A percentile compares a stretch with the other conserved stretches of the same genome.
Evolutionary conservation across 2,888 invertebrate genomes (phyloP).

Genomic region (Drosophila niveifrons): DNA sequence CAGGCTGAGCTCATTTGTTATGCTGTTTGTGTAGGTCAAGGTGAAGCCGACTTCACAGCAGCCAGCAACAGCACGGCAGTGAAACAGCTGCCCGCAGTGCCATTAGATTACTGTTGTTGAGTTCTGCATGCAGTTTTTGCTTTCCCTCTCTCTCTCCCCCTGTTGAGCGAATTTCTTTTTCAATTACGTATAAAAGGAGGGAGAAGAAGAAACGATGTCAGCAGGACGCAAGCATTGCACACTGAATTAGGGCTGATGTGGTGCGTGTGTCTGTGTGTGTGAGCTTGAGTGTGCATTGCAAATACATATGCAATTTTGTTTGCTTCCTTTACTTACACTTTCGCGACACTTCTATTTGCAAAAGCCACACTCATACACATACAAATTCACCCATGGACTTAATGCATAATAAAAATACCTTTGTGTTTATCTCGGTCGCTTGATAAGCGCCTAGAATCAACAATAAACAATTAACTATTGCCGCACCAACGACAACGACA

Average conservation of each 20-base stretch:
- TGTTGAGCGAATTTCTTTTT: slow-evolving; percentile 45
- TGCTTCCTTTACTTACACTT: slow-evolving; percentile 10
- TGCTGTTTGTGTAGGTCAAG: slow-evolving; percentile 73
- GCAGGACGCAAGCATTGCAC: slow-evolving; percentile 47
- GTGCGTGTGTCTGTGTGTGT: slow-evolving; percentile 7
- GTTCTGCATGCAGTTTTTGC: slow-evolving; percentile 7
- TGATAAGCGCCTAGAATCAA: slow-evolving; percentile 44
- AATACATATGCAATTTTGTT: slow-evolving; percentile 35
- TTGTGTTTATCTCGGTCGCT: slow-evolving; percentile 33
- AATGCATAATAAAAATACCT: slow-evolving; percentile 1
- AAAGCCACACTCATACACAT: slow-evolving; percentile 15
- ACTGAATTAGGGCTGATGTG: slow-evolving; percentile 6
- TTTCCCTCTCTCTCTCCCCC: not conserved
- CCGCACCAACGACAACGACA: slow-evolving; percentile 1
- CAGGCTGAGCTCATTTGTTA: slow-evolving; percentile 23
- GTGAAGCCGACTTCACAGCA: slow-evolving; percentile 55
- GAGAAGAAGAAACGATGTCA: slow-evolving; percentile 51
- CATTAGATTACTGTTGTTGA: slow-evolving; percentile 41
- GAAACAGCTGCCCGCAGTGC: slow-evolving; percentile 52
- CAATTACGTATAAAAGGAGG: slow-evolving; percentile 40
- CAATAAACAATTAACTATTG: slow-evolving; percentile 34
- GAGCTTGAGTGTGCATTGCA: slow-evolving; percentile 26
- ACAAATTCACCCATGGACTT: slow-evolving; percentile 1
- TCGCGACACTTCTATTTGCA: slow-evolving; percentile 12
- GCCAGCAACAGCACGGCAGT: slow-evolving; percentile 13